Evolutionary conservation across 2,797 vertebrate genomes (phyloP).

Genomic region (Tinamus major): DNA sequence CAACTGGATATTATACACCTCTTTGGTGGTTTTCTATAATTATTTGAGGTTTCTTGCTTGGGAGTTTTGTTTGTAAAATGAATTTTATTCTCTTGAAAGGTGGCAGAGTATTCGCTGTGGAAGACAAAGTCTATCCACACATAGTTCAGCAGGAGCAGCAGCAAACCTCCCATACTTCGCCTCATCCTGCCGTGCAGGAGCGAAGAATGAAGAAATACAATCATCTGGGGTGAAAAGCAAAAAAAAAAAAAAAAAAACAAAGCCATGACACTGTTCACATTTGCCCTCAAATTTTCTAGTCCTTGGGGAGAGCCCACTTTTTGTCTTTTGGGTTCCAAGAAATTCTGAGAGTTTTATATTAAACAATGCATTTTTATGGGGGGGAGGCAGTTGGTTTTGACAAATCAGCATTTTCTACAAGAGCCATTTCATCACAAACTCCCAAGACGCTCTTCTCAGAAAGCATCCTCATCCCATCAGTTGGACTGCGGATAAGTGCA

Average conservation of each 20-base stretch:
- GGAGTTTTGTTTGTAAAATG: constrained; percentile 1
- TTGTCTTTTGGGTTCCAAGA: background rate
- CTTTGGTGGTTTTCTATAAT: constrained; percentile 36
- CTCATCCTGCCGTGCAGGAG: fast-evolving
- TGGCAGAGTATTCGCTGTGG: background rate
- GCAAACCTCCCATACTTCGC: background rate
- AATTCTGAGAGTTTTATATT: background rate
- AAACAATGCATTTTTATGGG: background rate
- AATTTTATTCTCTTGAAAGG: constrained; percentile 5
- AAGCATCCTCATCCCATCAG: background rate
- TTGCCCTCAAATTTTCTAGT: background rate
- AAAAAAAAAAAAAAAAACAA: constrained; percentile 1
- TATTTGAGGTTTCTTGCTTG: constrained; percentile 42
- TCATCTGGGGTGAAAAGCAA: background rate
- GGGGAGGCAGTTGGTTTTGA: background rate
- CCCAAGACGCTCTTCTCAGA: background rate
- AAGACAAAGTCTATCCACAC: background rate
- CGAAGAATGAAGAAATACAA: background rate
- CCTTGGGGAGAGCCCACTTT: background rate
- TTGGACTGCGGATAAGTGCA: background rate
- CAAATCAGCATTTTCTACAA: background rate
- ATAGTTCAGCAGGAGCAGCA: background rate
- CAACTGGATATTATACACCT: constrained; percentile 32
- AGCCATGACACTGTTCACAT: background rate
- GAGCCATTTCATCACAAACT: background rate